phyloP scores from a whole-genome alignment of 1,140 invertebrate genomes.

The Triops longicaudatus region DNA sequence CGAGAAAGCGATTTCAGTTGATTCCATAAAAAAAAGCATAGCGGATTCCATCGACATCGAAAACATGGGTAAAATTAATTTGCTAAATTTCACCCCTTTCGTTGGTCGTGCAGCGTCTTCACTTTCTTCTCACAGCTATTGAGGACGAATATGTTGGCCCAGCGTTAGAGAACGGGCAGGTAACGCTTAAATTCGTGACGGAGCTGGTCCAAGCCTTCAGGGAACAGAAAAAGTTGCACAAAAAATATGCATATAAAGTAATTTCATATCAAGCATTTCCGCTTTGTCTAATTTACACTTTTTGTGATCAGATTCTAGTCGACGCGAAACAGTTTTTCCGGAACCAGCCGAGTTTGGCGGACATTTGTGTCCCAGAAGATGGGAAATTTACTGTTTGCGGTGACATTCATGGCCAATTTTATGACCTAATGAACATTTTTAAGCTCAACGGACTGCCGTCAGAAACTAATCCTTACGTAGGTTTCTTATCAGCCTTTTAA shows the following conservation, averaged over 20 bases:
- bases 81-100: neutral
- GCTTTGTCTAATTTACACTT: too few relatives aligned
- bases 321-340: conserved; percentile 80
- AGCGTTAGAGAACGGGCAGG: conserved; percentile 74
- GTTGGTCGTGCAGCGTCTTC: conserved; percentile 25
- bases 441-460: conserved; percentile 92
- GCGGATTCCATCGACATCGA: conserved; percentile 81
- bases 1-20: conserved; percentile 92
- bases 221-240: conserved; percentile 85
- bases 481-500: neutral
- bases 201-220: conserved; percentile 86
- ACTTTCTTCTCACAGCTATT: conserved; percentile 56
- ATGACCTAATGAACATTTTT: conserved; percentile 97
- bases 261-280: conserved; percentile 23
- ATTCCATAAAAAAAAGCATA: conserved; percentile 76
- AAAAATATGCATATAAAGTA: conserved; percentile 96
- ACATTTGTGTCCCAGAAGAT: conserved; percentile 76
- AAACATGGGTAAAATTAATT: conserved; percentile 64
- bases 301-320: conserved; percentile 68
- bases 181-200: conserved; percentile 73
- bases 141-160: conserved; percentile 93
- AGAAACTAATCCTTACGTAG: conserved; percentile 88
- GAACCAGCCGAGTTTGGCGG: conserved; percentile 75
- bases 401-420: conserved; percentile 99
- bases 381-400: conserved; percentile 98